Evolutionary conservation across 2,113 vertebrate species (phyloP).

Genomic region (Tetrax tetrax): DNA sequence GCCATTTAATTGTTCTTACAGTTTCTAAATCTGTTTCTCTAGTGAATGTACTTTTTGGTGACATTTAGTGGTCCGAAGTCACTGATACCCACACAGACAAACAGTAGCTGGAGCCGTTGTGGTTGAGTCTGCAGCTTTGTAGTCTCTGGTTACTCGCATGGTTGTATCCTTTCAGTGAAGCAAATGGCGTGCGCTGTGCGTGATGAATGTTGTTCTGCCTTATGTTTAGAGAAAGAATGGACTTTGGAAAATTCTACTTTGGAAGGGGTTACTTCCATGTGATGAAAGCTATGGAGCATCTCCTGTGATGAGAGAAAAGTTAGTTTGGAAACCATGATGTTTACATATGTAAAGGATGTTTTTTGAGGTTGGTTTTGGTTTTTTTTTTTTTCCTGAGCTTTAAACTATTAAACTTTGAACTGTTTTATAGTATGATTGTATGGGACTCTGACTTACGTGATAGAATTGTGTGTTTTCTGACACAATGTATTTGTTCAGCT

Average conservation of each 20-base stretch:
- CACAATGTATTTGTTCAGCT: background rate
- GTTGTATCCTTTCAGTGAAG: background rate
- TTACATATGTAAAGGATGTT: background rate
- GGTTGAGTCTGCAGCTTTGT: background rate
- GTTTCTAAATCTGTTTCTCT: background rate
- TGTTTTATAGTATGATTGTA: background rate
- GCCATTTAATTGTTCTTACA: background rate
- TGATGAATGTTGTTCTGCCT: background rate
- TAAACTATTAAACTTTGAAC: background rate
- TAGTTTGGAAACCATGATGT: background rate
- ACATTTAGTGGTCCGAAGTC: background rate
- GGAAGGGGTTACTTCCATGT: background rate
- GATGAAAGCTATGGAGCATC: background rate
- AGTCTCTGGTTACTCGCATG: background rate
- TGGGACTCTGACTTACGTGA: background rate
- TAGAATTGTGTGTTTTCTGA: background rate
- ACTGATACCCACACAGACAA: background rate
- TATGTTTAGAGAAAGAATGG: background rate
- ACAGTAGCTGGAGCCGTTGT: background rate
- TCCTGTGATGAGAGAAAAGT: background rate
- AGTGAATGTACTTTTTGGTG: background rate
- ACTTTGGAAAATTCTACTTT: background rate
- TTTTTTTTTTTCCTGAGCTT: background rate
- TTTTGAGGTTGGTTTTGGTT: background rate
- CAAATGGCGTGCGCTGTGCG: background rate